Percentiles rank a stretch among this genome's conserved stretches.
Conservation (phyloP, 53 echinoderm and acorn worm genomes). For the Glandiceps talaboti region DNA sequence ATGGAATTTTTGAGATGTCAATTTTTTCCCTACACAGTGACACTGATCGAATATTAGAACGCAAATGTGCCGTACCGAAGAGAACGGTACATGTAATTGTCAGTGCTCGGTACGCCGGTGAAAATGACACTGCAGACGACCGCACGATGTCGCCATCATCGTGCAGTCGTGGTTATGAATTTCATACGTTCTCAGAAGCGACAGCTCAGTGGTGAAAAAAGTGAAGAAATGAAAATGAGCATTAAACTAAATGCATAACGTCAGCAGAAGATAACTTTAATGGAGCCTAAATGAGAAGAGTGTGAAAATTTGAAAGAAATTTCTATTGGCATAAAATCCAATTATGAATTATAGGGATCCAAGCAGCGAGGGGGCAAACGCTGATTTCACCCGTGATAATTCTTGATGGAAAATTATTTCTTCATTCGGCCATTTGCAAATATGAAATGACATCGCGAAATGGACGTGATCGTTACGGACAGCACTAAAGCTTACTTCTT, state of each 20-base stretch:
- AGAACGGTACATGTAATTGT: no score
- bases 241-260: background rate
- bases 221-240: background rate
- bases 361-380: background rate
- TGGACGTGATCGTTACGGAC: background rate
- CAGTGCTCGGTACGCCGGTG: no score
- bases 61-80: no score
- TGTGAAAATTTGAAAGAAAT: background rate
- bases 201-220: background rate
- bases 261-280: background rate
- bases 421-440: background rate
- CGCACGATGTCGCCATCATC: no score
- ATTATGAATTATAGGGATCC: background rate
- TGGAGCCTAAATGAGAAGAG: background rate
- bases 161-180: background rate
- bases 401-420: background rate
- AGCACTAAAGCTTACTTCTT: no score
- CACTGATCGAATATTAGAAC: no score
- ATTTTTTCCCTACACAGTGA: no score
- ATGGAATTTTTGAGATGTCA: no score
- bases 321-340: background rate
- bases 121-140: no score
- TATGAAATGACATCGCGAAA: background rate
- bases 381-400: background rate
- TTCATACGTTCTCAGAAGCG: background rate